Evolutionary conservation across 2,797 vertebrate species (phyloP).

Genomic region (Gobionotothen gibberifrons): DNA sequence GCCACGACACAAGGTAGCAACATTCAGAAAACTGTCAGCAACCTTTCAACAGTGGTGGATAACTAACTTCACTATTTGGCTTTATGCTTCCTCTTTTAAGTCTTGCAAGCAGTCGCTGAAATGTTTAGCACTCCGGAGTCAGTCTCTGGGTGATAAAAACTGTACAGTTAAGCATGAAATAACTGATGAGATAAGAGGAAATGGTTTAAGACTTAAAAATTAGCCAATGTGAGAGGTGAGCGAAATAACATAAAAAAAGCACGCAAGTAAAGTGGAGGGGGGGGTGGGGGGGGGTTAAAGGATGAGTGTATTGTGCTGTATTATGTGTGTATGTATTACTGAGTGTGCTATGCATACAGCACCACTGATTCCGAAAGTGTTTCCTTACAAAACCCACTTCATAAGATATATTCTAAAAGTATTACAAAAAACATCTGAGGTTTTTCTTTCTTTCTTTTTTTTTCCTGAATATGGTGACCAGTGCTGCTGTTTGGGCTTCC

Average conservation of each 20-base stretch:
- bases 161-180: slow-evolving; percentile 35
- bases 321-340: slow-evolving; percentile 76
- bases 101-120: slow-evolving; percentile 60
- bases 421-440: slow-evolving; percentile 85
- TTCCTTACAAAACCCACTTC: slow-evolving; percentile 84
- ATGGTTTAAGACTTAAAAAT: slow-evolving; percentile 71
- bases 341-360: slow-evolving; percentile 80
- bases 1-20: slow-evolving; percentile 70
- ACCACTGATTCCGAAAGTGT: slow-evolving; percentile 81
- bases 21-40: slow-evolving; percentile 64
- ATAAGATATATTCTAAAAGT: slow-evolving; percentile 85
- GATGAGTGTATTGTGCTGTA: slow-evolving; percentile 81
- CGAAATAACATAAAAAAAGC: slow-evolving; percentile 23
- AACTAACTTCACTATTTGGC: slow-evolving; percentile 78
- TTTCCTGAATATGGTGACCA: slow-evolving; percentile 83
- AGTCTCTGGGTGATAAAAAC: slow-evolving; percentile 33
- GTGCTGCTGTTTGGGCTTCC: slow-evolving; percentile 82
- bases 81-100: slow-evolving; percentile 76
- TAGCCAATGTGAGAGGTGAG: slow-evolving; percentile 60
- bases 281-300: slow-evolving; percentile 36
- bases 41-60: slow-evolving; percentile 69
- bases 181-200: slow-evolving; percentile 48
- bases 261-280: slow-evolving; percentile 31
- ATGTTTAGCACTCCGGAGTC: slow-evolving; percentile 58
- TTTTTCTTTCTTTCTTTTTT: slow-evolving; percentile 64